Conservation (phyloP, 1,140 invertebrate species). For the Ceratoteleas bidentatus region DNA sequence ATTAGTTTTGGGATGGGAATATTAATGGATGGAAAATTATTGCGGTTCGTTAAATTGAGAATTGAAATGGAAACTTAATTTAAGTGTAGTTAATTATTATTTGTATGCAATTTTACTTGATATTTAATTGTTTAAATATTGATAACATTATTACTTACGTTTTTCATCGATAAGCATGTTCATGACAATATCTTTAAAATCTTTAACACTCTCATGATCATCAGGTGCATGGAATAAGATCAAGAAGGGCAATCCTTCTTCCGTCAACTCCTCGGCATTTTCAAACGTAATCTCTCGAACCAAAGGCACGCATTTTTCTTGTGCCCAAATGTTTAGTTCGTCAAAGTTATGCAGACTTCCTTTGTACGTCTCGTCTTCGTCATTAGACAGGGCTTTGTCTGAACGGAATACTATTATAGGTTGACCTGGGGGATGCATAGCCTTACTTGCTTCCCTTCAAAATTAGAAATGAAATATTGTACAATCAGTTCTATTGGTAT, state of each 20-base stretch:
- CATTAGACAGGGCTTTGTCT: constrained; percentile 88
- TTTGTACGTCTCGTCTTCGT: constrained; percentile 90
- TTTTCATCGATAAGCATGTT: constrained; percentile 92
- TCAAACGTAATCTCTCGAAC: constrained; percentile 98
- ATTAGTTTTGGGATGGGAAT: no score
- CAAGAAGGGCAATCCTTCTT: constrained; percentile 99
- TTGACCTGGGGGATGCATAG: constrained; percentile 91
- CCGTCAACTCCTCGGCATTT: constrained; percentile 99
- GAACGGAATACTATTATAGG: constrained; percentile 91
- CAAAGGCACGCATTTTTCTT: constrained; percentile 93
- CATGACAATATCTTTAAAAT: constrained; percentile 91
- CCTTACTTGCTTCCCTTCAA: constrained; percentile 82
- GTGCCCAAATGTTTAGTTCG: constrained; percentile 92
- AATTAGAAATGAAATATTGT: background rate
- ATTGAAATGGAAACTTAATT: no score
- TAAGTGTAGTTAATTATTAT: no score
- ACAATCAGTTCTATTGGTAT: background rate
- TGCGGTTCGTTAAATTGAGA: no score
- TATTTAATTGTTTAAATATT: no score
- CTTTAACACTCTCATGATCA: constrained; percentile 92
- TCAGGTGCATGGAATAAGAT: constrained; percentile 97
- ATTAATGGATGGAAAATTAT: no score
- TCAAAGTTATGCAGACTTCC: constrained; percentile 88
- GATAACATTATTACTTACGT: constrained; percentile 84
- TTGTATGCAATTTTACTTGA: no score